phyloP scores from a whole-genome alignment of 2,113 vertebrate species.

The Megaleporinus macrocephalus region DNA sequence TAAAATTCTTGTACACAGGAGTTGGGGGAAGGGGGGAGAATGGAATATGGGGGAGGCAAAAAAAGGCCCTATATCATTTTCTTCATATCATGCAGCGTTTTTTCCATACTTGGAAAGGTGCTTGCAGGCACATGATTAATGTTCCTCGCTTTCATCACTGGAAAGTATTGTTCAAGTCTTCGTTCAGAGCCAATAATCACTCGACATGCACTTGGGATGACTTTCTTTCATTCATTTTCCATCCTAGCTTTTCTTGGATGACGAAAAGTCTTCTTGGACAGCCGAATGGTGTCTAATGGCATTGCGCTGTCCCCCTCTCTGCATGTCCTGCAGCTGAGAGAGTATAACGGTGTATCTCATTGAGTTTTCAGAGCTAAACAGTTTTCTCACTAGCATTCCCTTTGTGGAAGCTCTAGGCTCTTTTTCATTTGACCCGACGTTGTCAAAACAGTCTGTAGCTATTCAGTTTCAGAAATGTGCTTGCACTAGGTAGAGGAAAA shows the following conservation, averaged over 20 bases:
- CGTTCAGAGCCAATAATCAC: constrained; percentile 31
- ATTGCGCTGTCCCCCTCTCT: background rate
- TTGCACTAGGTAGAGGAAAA: constrained; percentile 23
- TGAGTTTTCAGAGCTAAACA: background rate
- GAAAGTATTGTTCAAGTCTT: constrained; percentile 38
- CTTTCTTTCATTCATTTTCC: constrained; percentile 35
- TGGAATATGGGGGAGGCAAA: too few species aligned
- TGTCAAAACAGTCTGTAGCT: constrained; percentile 31
- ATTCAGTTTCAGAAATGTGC: constrained; percentile 38
- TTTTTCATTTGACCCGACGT: constrained; percentile 28
- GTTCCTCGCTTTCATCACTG: background rate
- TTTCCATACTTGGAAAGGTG: background rate
- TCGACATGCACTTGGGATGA: constrained; percentile 8
- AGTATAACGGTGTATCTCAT: background rate
- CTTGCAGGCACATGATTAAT: constrained; percentile 27
- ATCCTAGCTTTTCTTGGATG: constrained; percentile 29
- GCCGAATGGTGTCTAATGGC: constrained; percentile 1
- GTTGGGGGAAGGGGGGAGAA: too few species aligned
- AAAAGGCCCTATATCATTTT: too few species aligned
- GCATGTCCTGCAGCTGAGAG: background rate
- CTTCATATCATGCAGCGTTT: too few species aligned
- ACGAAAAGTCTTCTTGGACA: background rate
- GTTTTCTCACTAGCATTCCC: background rate
- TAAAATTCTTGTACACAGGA: too few species aligned
- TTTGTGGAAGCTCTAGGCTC: background rate